These are phyloP conservation scores for Strigamia maritima DNA, from an alignment of 2,888 invertebrate genomes.

Conservation along the genomic window DNA sequence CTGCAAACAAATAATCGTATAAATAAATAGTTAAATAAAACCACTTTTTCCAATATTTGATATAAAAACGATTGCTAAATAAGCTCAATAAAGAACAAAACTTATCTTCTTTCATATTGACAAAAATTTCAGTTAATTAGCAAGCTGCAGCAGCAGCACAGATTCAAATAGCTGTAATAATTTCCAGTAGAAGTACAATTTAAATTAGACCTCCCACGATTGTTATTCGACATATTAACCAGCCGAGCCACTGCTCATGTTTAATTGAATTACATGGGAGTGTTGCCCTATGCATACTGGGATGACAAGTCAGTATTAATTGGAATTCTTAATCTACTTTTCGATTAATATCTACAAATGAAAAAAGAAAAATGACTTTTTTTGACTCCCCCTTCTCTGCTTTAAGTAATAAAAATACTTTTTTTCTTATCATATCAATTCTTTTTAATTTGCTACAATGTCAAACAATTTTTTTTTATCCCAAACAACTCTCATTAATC, in stretches of 20 bases:
- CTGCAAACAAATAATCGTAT: no score
- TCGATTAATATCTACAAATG: slow-evolving; percentile 1
- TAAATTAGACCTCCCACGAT: slow-evolving; percentile 34
- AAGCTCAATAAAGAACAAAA: neutral
- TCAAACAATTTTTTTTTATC: neutral
- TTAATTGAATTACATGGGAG: slow-evolving; percentile 25
- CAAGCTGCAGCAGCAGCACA: slow-evolving; percentile 29
- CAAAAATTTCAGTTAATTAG: slow-evolving; percentile 32
- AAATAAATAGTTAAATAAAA: no score
- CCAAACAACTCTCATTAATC: slow-evolving; percentile 18
- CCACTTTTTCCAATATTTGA: neutral
- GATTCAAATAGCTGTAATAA: slow-evolving; percentile 31
- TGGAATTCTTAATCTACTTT: slow-evolving; percentile 24
- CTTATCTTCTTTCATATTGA: slow-evolving; percentile 10
- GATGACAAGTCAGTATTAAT: slow-evolving; percentile 34
- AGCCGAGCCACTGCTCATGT: slow-evolving; percentile 32
- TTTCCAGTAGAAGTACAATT: slow-evolving; percentile 28
- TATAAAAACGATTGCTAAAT: neutral
- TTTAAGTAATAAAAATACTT: slow-evolving; percentile 3
- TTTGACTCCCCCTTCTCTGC: neutral
- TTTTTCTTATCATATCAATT: neutral
- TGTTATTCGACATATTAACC: slow-evolving; percentile 34
- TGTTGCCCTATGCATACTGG: slow-evolving; percentile 21
- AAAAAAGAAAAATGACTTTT: neutral
- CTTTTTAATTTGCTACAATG: slow-evolving; percentile 28